Percentiles rank a stretch among this genome's conserved stretches.
Conservation (phyloP, 2,113 vertebrate species). For the Columbina picui region DNA sequence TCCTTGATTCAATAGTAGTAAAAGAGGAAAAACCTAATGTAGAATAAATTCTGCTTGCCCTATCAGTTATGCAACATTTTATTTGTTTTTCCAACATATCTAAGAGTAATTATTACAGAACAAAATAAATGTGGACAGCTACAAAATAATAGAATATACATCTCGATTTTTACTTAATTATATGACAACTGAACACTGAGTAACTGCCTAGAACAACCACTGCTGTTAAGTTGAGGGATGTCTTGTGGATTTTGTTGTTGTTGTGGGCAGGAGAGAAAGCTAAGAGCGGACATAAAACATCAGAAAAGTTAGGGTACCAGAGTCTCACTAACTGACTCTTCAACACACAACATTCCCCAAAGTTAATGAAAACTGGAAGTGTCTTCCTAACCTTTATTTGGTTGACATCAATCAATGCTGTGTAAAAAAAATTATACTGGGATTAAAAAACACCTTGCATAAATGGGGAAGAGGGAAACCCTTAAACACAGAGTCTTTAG, state of each 20-base stretch:
- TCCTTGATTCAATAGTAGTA: not conserved
- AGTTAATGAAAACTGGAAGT: not conserved
- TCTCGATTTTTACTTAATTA: not conserved
- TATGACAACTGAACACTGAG: not conserved
- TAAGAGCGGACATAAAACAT: not conserved
- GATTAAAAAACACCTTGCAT: not conserved
- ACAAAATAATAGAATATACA: not conserved
- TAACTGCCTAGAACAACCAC: not conserved
- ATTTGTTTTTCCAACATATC: not conserved
- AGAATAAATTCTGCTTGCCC: not conserved
- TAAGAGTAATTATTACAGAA: not conserved
- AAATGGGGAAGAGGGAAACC: not conserved
- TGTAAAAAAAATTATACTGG: not conserved
- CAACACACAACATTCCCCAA: not conserved
- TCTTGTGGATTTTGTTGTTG: not conserved
- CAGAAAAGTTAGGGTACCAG: not conserved
- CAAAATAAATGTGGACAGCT: not conserved
- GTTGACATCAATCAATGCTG: not conserved
- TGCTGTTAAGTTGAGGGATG: not conserved
- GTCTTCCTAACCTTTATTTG: not conserved
- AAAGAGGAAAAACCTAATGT: not conserved
- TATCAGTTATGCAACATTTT: not conserved
- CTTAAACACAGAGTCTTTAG: not conserved
- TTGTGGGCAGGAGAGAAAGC: not conserved
- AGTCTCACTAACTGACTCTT: not conserved